These are phyloP conservation scores for Hylia prasina DNA, from an alignment of 2,113 vertebrate species.

Conservation along the genomic window DNA sequence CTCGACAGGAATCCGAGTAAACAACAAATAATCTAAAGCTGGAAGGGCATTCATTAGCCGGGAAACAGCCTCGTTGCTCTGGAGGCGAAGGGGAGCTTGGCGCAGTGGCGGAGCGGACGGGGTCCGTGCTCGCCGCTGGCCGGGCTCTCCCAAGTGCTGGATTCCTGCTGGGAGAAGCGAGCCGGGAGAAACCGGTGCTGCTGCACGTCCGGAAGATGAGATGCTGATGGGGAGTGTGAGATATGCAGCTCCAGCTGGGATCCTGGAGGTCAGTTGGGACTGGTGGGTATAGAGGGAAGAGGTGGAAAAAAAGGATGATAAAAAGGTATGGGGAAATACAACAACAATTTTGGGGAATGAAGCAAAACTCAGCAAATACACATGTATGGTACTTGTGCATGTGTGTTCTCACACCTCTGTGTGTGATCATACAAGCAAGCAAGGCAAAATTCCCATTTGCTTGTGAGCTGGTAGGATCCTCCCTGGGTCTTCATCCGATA, in stretches of 20 bases:
- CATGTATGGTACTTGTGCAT: accelerated
- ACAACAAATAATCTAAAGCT: neutral
- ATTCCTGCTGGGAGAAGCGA: neutral
- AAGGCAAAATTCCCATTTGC: neutral
- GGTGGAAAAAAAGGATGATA: accelerated
- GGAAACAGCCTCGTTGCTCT: neutral
- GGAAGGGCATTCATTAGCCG: neutral
- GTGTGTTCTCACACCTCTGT: neutral
- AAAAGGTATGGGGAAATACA: neutral
- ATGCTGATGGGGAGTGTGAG: neutral
- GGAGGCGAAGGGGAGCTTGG: neutral
- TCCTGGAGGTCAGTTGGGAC: neutral
- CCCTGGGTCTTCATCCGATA: neutral
- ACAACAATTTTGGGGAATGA: accelerated
- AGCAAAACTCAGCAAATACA: neutral
- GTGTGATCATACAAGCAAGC: accelerated
- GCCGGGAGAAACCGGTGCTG: neutral
- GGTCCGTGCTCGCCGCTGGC: neutral
- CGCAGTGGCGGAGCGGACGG: neutral
- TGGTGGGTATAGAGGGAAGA: neutral
- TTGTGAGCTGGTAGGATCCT: neutral
- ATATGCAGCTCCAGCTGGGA: neutral
- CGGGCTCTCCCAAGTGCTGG: accelerated
- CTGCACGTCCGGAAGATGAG: neutral
- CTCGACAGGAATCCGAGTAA: neutral